Percentiles rank a stretch among this genome's conserved stretches.
Conservation (phyloP, 2,113 vertebrate genomes). For the Pampusana beccarii region DNA sequence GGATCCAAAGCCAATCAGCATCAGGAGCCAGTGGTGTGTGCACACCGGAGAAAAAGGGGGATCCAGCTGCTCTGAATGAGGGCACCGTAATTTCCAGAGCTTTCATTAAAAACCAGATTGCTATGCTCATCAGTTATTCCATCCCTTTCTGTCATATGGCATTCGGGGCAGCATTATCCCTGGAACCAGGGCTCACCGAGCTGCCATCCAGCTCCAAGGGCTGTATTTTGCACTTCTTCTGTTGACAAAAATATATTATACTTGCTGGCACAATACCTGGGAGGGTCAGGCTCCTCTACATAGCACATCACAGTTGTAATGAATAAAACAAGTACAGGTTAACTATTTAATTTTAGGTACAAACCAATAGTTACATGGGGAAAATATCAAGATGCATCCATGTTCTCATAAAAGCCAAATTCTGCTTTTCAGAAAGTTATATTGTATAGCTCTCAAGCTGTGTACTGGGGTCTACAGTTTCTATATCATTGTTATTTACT, state of each 20-base stretch:
- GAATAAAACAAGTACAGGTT: conserved; percentile 50
- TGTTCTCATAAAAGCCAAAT: not conserved
- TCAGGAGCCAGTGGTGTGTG: conserved; percentile 3
- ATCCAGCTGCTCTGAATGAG: not conserved
- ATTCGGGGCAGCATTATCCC: not conserved
- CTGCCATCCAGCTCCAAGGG: not conserved
- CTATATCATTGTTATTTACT: conserved; percentile 26
- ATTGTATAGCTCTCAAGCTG: not conserved
- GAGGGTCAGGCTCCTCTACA: not conserved
- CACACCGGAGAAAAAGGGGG: not conserved
- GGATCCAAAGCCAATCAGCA: not conserved
- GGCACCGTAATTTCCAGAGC: not conserved
- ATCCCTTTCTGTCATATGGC: not conserved
- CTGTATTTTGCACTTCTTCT: not conserved
- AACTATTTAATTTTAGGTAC: conserved; percentile 44
- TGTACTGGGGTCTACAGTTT: not conserved
- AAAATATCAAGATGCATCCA: conserved; percentile 4
- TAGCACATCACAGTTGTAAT: not conserved
- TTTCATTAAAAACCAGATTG: not conserved
- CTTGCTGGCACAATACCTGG: conserved; percentile 1
- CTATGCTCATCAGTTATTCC: conserved; percentile 13
- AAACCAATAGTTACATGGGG: conserved; percentile 27
- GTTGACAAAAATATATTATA: not conserved
- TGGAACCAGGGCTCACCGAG: not conserved
- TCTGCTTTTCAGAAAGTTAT: not conserved